These are phyloP conservation scores for Dermolepida albohirtum DNA, from an alignment of 2,888 invertebrate genomes.

Conservation along the genomic window DNA sequence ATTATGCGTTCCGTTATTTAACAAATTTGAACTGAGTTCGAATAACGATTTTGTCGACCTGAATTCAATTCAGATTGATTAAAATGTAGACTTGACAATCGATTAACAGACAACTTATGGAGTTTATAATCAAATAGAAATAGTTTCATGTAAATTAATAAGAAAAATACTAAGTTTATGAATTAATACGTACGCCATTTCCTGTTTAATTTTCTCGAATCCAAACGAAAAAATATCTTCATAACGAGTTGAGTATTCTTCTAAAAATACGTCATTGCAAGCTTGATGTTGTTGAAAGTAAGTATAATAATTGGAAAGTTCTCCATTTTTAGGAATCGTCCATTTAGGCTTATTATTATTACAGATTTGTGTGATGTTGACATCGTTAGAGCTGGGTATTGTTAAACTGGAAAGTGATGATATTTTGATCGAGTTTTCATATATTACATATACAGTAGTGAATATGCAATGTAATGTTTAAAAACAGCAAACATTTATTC, in stretches of 20 bases:
- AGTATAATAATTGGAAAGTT: neutral
- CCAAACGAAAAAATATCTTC: slow-evolving; percentile 30
- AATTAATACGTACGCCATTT: slow-evolving; percentile 17
- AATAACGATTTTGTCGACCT: too few species aligned
- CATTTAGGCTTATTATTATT: neutral
- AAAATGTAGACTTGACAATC: too few species aligned
- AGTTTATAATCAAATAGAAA: too few species aligned
- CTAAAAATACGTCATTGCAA: slow-evolving; percentile 11
- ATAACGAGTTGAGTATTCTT: slow-evolving; percentile 36
- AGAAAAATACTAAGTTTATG: too few species aligned
- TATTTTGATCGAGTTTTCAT: neutral
- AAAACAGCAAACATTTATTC: too few species aligned
- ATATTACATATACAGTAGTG: too few species aligned
- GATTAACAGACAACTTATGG: too few species aligned
- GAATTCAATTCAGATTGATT: too few species aligned
- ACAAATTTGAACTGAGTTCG: too few species aligned
- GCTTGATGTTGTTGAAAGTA: neutral
- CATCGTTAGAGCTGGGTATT: neutral
- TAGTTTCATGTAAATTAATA: too few species aligned
- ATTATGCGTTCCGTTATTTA: too few species aligned
- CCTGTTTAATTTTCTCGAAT: slow-evolving; percentile 30
- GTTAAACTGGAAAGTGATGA: slow-evolving; percentile 7
- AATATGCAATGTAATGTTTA: too few species aligned
- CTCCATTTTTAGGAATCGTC: neutral
- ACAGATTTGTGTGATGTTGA: neutral